Conservation (phyloP, 2,797 vertebrate genomes). For the Iguana delicatissima region DNA sequence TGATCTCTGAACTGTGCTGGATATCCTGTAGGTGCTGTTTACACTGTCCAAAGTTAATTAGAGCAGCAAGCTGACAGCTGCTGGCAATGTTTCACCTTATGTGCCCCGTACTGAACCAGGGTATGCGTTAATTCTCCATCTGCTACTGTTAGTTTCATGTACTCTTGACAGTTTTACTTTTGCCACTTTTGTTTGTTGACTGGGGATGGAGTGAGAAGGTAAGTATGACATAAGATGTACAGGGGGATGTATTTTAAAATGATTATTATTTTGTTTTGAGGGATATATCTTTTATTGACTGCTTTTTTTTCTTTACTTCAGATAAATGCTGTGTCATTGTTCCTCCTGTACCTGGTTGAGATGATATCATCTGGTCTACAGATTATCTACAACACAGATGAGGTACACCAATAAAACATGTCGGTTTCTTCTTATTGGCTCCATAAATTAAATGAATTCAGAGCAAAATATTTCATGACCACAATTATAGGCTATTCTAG, state of each 20-base stretch:
- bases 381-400: constrained; percentile 96
- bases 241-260: no score
- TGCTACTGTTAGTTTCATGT: not conserved
- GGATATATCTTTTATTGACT: not conserved
- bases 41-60: not conserved
- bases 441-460: not conserved
- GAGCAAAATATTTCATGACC: not conserved
- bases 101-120: not conserved
- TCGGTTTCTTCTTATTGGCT: not conserved
- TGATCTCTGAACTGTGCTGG: not conserved
- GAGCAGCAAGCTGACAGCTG: not conserved
- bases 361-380: constrained; percentile 95
- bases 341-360: constrained; percentile 93
- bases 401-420: constrained; percentile 81
- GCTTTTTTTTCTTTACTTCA: constrained; percentile 59
- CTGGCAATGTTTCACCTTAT: not conserved
- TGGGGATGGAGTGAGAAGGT: not conserved
- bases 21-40: not conserved
- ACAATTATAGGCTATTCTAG: not conserved
- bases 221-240: not conserved
- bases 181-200: not conserved
- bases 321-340: constrained; percentile 91
- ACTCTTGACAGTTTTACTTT: not conserved
- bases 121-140: not conserved
- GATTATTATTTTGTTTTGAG: not conserved